Evolutionary conservation across 2,113 vertebrate species (phyloP), one percentile per base, ranked within the genome.

Genomic region (Pterocles burchelli): DNA sequence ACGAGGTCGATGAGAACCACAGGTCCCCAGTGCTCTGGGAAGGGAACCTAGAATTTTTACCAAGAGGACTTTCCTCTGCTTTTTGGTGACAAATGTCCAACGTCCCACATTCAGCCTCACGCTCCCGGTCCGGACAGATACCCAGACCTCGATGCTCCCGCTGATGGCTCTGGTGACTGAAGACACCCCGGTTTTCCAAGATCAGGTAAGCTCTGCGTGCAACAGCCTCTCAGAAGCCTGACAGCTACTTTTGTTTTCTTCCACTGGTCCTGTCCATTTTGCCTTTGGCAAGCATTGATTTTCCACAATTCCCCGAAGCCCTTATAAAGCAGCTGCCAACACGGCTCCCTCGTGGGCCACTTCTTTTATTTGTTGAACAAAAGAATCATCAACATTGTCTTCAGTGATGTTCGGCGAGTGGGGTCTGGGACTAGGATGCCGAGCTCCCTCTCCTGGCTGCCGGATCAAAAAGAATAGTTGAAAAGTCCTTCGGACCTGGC

Each of bases 361-460:
- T 87, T 84, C 95, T 96, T 96, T 96, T 93, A 96, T 97, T 96
- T 90, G 93, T 45, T 48, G 91, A 97, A 97, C 96, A 97, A 97
- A 96, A 96, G 96, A 90, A 93, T 55, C 85, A 61, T 86, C 95
- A 94, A 61, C 95, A 92, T 84, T 86, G 90, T 94, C 90, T 90
- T 91, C 93, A 5, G 85, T 26, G 93, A 65, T 61, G 90, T 25
- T 87, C 4, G 43, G 78, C 10, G 5, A 45, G 67, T 0, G 68
- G 36, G 61, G 83, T 5, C 63, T 1, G 70, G 92, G 65, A 89
- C 67, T 4, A 89, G 90, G 92, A 73, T 85, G 63, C 94, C 92
- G 96, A 92, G 96, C 96, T 95, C 96, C 96, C 96, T 96, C 96
- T 97, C 95, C 96, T 96, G 96, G 96, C 92, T 95, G 95, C 83